phyloP scores from a whole-genome alignment of 2,113 vertebrate species.

The Nycticryphes semicollaris region DNA sequence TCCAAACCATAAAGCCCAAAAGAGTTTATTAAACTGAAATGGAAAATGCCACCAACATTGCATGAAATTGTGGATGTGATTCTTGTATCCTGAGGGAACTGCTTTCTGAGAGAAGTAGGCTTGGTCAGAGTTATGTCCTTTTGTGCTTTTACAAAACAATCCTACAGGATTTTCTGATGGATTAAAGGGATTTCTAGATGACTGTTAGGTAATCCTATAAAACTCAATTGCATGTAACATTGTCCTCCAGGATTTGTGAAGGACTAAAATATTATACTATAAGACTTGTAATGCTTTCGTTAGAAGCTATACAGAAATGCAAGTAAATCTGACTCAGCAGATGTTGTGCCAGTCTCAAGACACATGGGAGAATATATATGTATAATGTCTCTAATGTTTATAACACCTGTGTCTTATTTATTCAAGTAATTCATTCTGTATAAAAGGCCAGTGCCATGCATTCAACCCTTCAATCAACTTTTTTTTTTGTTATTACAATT shows the following conservation, averaged over 20 bases:
- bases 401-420: not conserved
- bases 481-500: not conserved
- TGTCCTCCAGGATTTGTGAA: constrained; percentile 31
- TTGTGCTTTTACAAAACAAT: constrained; percentile 20
- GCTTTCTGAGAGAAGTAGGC: not conserved
- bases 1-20: not conserved
- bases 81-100: not conserved
- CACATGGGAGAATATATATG: not conserved
- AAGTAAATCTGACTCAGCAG: not conserved
- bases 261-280: constrained; percentile 2
- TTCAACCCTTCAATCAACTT: not conserved
- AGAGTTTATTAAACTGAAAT: not conserved
- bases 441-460: not conserved
- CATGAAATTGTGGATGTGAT: not conserved
- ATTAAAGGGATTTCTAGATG: constrained; percentile 51
- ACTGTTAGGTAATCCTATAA: constrained; percentile 52
- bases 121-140: not conserved
- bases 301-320: not conserved
- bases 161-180: constrained; percentile 17
- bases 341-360: not conserved
- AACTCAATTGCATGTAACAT: constrained; percentile 19
- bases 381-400: not conserved
- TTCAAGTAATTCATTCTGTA: not conserved
- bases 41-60: not conserved
- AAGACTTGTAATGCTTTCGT: not conserved